Conservation (phyloP, 2,888 invertebrate genomes). For the Eledone cirrhosa region DNA sequence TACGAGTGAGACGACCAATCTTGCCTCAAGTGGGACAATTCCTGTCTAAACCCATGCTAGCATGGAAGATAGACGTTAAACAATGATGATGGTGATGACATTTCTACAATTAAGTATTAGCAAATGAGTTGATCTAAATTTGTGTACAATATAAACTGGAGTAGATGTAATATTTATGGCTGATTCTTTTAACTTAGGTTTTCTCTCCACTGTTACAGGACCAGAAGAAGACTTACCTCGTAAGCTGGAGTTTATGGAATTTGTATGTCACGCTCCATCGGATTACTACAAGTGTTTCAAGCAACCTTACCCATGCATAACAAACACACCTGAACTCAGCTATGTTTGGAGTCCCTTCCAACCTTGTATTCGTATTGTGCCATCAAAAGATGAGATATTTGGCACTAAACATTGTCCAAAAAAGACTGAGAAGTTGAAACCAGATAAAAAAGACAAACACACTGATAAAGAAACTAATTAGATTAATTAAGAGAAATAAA, state of each 20-base stretch:
- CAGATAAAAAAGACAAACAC: slow-evolving; percentile 32
- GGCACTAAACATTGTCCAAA: slow-evolving; percentile 38
- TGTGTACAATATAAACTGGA: too few relatives aligned
- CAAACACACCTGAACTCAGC: slow-evolving; percentile 58
- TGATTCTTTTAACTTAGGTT: background rate
- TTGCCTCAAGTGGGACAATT: too few relatives aligned
- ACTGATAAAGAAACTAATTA: background rate
- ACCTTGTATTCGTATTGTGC: slow-evolving; percentile 55
- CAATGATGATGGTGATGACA: too few relatives aligned
- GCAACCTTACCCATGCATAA: slow-evolving; percentile 76
- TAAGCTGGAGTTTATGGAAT: slow-evolving; percentile 86
- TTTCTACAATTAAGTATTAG: too few relatives aligned
- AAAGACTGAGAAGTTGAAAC: slow-evolving; percentile 24
- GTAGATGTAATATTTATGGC: too few relatives aligned
- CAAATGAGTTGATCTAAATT: too few relatives aligned
- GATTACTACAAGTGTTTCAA: slow-evolving; percentile 80
- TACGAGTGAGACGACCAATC: too few relatives aligned
- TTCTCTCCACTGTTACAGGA: slow-evolving; percentile 69
- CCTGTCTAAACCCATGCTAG: too few relatives aligned
- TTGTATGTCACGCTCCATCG: slow-evolving; percentile 92
- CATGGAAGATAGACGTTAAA: too few relatives aligned
- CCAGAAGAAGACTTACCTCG: slow-evolving; percentile 90
- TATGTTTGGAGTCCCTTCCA: slow-evolving; percentile 64
- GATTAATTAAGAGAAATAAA: too few relatives aligned
- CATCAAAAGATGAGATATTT: slow-evolving; percentile 59